These are phyloP conservation scores for Dallia pectoralis DNA, from an alignment of 2,797 vertebrate species.

Conservation along the genomic window DNA sequence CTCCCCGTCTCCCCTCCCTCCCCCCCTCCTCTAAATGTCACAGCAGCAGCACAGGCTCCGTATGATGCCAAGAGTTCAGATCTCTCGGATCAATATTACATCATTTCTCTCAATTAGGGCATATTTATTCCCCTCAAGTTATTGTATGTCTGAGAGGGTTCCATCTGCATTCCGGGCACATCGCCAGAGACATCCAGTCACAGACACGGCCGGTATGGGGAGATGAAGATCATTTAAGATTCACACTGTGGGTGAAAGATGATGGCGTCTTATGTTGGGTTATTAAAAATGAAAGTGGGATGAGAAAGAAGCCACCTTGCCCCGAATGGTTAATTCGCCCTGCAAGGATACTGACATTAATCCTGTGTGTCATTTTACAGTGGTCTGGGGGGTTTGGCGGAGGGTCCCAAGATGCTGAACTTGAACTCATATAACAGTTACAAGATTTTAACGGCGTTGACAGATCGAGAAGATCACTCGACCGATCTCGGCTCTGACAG, in stretches of 20 bases:
- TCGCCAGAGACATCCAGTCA: constrained; percentile 36
- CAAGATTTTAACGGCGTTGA: constrained; percentile 45
- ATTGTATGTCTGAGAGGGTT: constrained; percentile 63
- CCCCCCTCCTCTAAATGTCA: constrained; percentile 68
- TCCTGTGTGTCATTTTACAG: constrained; percentile 54
- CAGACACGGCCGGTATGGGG: constrained; percentile 17
- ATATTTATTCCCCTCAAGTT: constrained; percentile 69
- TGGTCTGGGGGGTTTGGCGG: constrained; percentile 9
- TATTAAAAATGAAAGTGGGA: constrained; percentile 66
- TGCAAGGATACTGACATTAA: constrained; percentile 49
- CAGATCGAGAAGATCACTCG: not conserved
- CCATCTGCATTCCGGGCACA: constrained; percentile 64
- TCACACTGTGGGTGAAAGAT: constrained; percentile 59
- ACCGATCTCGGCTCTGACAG: not conserved
- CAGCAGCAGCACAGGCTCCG: constrained; percentile 47
- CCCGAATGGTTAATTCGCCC: constrained; percentile 61
- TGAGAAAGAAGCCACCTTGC: constrained; percentile 56
- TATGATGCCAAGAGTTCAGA: constrained; percentile 56
- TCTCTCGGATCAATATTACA: constrained; percentile 64
- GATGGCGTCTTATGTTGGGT: constrained; percentile 56
- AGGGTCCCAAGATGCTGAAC: constrained; percentile 30
- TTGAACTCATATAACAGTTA: constrained; percentile 53
- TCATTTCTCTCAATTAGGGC: constrained; percentile 70
- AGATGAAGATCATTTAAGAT: constrained; percentile 59
- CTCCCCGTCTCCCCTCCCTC: constrained; percentile 6